Percentiles rank a stretch among this genome's conserved stretches.
phyloP scores from a whole-genome alignment of 2,888 invertebrate species.

The Notodonta ziczac region DNA sequence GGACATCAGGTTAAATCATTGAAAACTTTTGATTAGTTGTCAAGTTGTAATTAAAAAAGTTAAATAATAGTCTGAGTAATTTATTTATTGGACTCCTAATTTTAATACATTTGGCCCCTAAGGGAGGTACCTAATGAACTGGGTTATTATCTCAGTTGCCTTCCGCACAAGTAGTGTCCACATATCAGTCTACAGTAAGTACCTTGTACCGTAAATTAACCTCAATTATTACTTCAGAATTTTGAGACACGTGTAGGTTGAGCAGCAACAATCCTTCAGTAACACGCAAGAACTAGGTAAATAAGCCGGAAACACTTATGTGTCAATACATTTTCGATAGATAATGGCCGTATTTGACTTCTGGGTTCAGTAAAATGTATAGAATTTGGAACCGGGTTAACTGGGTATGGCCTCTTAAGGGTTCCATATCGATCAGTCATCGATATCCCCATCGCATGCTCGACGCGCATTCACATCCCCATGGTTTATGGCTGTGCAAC shows the following conservation, averaged over 20 bases:
- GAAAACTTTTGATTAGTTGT: background rate
- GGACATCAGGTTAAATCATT: background rate
- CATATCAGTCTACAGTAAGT: too few species aligned
- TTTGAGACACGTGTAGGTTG: too few species aligned
- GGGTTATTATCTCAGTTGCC: background rate
- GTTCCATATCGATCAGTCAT: background rate
- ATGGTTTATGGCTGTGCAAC: conserved; percentile 42
- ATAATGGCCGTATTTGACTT: too few species aligned
- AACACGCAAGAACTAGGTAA: too few species aligned
- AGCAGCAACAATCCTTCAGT: too few species aligned
- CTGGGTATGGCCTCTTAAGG: background rate
- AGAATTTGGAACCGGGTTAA: too few species aligned
- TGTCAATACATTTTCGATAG: too few species aligned
- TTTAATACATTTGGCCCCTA: background rate
- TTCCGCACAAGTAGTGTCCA: background rate
- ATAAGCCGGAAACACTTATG: too few species aligned
- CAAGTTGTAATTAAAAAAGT: conserved; percentile 2
- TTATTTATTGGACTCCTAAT: background rate
- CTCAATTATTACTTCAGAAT: too few species aligned
- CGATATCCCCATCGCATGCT: conserved; percentile 56
- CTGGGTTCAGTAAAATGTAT: too few species aligned
- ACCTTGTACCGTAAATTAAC: too few species aligned
- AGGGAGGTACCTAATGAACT: background rate
- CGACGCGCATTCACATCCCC: conserved; percentile 56
- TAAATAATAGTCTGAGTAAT: background rate